Conservation (phyloP, 2,888 invertebrate species). For the Tipula vernalis region DNA sequence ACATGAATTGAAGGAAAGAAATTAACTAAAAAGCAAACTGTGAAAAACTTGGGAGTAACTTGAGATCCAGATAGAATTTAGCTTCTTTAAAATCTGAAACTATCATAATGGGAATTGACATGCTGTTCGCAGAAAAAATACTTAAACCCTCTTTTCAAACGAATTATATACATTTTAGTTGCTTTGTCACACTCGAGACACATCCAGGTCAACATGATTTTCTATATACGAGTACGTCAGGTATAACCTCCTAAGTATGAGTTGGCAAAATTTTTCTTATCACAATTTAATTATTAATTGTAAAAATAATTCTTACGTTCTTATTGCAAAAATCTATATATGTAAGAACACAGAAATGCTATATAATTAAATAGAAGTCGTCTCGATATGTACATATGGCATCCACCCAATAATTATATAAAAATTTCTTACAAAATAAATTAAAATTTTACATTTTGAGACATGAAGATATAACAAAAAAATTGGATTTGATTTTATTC, state of each 20-base stretch:
- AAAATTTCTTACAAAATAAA: neutral
- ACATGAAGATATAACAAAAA: neutral
- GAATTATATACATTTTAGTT: neutral
- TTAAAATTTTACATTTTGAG: neutral
- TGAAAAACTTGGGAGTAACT: no score
- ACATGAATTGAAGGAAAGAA: no score
- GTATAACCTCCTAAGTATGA: neutral
- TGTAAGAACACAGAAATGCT: neutral
- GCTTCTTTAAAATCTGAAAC: no score
- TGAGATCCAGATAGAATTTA: no score
- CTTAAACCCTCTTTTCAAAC: no score
- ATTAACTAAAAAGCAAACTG: no score
- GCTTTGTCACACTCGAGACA: neutral
- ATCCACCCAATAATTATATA: neutral
- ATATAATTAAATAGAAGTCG: neutral
- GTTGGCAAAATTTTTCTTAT: neutral
- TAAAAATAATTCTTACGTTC: neutral
- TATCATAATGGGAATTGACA: no score
- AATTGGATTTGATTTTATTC: neutral
- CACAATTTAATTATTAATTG: neutral
- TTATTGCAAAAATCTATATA: neutral
- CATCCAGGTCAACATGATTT: neutral
- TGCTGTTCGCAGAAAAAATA: no score
- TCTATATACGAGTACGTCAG: no score
- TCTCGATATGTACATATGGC: neutral